A percentile compares a stretch with the other conserved stretches of the same genome.
These are phyloP conservation scores for Ursus arctos DNA, from an alignment of 2,113 vertebrate genomes.

Conservation along the genomic window DNA sequence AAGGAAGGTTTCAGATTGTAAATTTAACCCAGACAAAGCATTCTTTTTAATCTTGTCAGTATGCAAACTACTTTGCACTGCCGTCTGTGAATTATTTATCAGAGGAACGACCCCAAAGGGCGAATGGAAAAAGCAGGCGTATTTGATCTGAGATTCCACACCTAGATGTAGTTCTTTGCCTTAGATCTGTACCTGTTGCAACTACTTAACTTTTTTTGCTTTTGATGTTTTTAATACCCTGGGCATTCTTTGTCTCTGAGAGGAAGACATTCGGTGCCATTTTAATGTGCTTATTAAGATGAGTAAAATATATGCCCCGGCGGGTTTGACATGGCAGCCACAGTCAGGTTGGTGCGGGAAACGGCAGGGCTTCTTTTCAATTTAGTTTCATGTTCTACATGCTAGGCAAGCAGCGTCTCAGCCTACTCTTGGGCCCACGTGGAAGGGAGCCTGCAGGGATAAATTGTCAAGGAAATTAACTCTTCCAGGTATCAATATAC, in stretches of 20 bases:
- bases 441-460: constrained; percentile 43
- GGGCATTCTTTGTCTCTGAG: constrained; percentile 64
- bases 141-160: constrained; percentile 87
- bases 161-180: constrained; percentile 81
- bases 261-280: constrained; percentile 16
- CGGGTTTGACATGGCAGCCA: constrained; percentile 9
- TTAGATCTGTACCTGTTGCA: constrained; percentile 87
- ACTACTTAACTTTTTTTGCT: constrained; percentile 80
- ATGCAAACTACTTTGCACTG: constrained; percentile 92
- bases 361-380: neutral
- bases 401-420: neutral
- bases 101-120: constrained; percentile 88
- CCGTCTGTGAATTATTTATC: constrained; percentile 92
- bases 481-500: constrained; percentile 59
- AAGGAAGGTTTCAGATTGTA: constrained; percentile 90
- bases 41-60: constrained; percentile 93
- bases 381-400: neutral
- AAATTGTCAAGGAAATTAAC: constrained; percentile 53
- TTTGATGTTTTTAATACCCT: constrained; percentile 81
- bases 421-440: neutral
- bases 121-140: constrained; percentile 83
- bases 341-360: neutral
- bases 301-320: neutral
- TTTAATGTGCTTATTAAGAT: constrained; percentile 69
- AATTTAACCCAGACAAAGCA: constrained; percentile 92